These are phyloP conservation scores for Acanthosepion esculentum DNA, from an alignment of 2,888 invertebrate species.

Conservation along the genomic window DNA sequence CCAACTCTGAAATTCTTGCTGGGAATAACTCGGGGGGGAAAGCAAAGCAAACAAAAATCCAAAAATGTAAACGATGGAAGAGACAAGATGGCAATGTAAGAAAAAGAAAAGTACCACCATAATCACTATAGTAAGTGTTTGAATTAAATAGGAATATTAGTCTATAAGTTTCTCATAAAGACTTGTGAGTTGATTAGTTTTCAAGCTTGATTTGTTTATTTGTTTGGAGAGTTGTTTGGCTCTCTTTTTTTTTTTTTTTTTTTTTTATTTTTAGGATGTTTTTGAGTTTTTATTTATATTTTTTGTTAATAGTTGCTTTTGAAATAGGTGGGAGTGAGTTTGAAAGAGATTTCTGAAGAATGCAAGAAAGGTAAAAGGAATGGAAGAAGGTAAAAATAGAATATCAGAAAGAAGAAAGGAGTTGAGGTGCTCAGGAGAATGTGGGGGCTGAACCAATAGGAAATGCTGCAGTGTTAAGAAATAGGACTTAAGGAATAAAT, in stretches of 20 bases:
- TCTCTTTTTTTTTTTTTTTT: background rate
- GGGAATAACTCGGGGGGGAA: background rate
- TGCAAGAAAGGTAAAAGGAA: no score
- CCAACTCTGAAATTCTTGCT: constrained; percentile 9
- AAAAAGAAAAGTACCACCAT: background rate
- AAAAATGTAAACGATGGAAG: background rate
- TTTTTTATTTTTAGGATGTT: background rate
- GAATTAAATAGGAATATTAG: background rate
- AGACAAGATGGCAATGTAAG: background rate
- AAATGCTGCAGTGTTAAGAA: no score
- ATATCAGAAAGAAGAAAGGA: no score
- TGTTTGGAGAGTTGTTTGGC: background rate
- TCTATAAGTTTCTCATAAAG: background rate
- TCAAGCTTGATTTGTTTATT: background rate
- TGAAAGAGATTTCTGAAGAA: background rate
- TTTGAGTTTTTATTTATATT: background rate
- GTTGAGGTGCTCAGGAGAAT: no score
- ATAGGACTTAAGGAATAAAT: no score
- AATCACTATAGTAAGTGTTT: background rate
- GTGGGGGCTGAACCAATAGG: no score
- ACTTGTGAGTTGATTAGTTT: constrained; percentile 33
- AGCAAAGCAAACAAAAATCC: background rate
- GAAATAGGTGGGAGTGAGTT: background rate
- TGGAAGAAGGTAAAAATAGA: no score
- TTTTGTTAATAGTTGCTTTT: background rate